Evolutionary conservation across 92 coral and sea anemone species (phyloP).

Genomic region (Virgularia gustaviana): DNA sequence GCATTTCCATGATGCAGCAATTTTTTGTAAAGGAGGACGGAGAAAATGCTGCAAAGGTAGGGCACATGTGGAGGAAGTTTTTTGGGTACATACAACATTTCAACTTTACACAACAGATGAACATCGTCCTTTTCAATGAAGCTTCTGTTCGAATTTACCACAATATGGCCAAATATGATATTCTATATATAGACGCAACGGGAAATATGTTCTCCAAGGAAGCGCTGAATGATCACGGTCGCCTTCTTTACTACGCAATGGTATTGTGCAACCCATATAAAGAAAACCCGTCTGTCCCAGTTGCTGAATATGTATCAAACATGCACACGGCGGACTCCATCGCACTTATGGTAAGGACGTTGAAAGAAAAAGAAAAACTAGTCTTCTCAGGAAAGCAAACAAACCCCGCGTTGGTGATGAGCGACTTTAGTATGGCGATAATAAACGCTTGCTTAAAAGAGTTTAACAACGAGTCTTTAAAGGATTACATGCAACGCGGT

Average conservation of each 20-base stretch:
- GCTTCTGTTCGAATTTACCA: conserved; percentile 5
- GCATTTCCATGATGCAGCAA: neutral
- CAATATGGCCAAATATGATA: conserved; percentile 22
- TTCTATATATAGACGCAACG: conserved; percentile 18
- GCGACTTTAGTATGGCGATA: conserved; percentile 11
- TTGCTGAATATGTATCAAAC: conserved; percentile 7
- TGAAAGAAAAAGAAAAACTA: neutral
- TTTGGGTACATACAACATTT: conserved; percentile 11
- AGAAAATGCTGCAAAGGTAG: neutral
- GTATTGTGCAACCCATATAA: neutral
- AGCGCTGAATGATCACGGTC: neutral
- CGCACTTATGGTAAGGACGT: neutral
- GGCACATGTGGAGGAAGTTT: conserved; percentile 6
- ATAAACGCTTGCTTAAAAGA: conserved; percentile 4
- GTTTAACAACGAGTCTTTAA: conserved; percentile 11
- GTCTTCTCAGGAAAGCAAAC: neutral
- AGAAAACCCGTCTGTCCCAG: conserved; percentile 9
- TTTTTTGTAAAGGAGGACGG: neutral
- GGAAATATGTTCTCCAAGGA: conserved; percentile 16
- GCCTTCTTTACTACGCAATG: conserved; percentile 7
- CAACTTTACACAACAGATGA: neutral
- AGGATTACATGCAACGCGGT: conserved; percentile 6
- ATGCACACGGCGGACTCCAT: neutral
- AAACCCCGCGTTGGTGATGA: neutral
- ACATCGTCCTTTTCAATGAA: conserved; percentile 23